These are phyloP conservation scores for Drosophila sechellia DNA, from an alignment of 1,140 invertebrate species.

Conservation along the genomic window DNA sequence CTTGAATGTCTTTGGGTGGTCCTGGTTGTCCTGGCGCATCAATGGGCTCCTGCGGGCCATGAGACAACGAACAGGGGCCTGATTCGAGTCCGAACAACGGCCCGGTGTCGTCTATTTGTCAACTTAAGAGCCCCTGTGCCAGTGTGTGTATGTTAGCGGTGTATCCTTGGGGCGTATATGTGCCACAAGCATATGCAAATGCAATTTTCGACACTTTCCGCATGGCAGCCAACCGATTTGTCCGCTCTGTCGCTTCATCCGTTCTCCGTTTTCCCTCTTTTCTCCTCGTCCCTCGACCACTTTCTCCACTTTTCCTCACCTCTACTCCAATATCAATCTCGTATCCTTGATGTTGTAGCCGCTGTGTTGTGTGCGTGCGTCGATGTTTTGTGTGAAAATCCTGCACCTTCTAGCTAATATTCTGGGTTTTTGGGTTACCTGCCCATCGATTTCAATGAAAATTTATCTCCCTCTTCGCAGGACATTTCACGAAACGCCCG, in stretches of 20 bases:
- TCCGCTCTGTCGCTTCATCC: conserved; percentile 35
- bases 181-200: conserved; percentile 69
- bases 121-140: background rate
- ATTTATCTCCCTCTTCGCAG: conserved; percentile 73
- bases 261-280: background rate
- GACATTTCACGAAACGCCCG: conserved; percentile 88
- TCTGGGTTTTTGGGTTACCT: background rate
- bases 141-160: conserved; percentile 1
- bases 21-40: conserved; percentile 6
- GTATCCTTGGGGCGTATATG: conserved; percentile 40
- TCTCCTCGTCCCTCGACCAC: background rate
- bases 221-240: conserved; percentile 67
- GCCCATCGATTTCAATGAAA: conserved; percentile 10
- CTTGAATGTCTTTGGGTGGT: conserved; percentile 11
- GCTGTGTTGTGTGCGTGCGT: conserved; percentile 12
- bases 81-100: conserved; percentile 6
- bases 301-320: conserved; percentile 1
- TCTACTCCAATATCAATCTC: background rate
- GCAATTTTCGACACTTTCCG: conserved; percentile 76
- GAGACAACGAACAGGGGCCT: conserved; percentile 1
- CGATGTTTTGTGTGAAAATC: conserved; percentile 11
- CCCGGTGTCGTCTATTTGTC: conserved; percentile 8
- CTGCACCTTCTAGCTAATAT: conserved; percentile 2
- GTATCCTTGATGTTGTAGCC: conserved; percentile 39
- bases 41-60: conserved; percentile 4